phyloP scores from a whole-genome alignment of 2,888 invertebrate species.

The Ecliptopera silaceata region DNA sequence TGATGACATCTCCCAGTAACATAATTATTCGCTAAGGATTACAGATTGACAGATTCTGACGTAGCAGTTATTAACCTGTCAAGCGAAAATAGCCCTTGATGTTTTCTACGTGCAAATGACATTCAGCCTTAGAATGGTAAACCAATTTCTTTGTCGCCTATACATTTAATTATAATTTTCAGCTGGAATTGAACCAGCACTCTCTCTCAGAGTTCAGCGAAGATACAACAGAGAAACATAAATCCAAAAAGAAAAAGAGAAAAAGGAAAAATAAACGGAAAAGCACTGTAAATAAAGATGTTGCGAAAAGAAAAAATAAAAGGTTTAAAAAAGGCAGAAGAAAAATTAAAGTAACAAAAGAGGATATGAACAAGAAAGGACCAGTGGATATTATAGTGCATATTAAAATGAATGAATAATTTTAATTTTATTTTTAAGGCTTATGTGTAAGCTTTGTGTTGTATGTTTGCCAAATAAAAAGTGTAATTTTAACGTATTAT shows the following conservation, averaged over 20 bases:
- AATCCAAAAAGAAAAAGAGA: constrained; percentile 1
- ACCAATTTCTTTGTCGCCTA: too few relatives aligned
- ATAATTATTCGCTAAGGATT: too few relatives aligned
- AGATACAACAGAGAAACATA: not conserved
- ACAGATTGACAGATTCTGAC: too few relatives aligned
- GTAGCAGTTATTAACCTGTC: too few relatives aligned
- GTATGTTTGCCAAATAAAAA: too few relatives aligned
- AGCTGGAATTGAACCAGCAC: not conserved
- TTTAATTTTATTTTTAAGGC: too few relatives aligned
- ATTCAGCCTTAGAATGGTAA: too few relatives aligned
- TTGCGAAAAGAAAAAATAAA: not conserved
- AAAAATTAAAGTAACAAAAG: not conserved
- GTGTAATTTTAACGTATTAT: too few relatives aligned
- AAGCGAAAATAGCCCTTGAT: too few relatives aligned
- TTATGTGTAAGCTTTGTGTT: too few relatives aligned
- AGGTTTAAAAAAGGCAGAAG: constrained; percentile 12
- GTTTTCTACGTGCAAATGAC: too few relatives aligned
- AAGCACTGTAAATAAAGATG: not conserved
- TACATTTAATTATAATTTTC: not conserved
- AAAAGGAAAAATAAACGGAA: constrained; percentile 1
- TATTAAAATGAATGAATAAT: constrained; percentile 28
- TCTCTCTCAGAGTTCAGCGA: constrained; percentile 5
- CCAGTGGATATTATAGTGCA: constrained; percentile 24
- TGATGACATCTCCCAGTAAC: too few relatives aligned
- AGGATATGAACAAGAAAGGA: not conserved